Base-by-base conservation (phyloP, 2,113 vertebrate genomes). In the Plectropomus leopardus region DNA sequence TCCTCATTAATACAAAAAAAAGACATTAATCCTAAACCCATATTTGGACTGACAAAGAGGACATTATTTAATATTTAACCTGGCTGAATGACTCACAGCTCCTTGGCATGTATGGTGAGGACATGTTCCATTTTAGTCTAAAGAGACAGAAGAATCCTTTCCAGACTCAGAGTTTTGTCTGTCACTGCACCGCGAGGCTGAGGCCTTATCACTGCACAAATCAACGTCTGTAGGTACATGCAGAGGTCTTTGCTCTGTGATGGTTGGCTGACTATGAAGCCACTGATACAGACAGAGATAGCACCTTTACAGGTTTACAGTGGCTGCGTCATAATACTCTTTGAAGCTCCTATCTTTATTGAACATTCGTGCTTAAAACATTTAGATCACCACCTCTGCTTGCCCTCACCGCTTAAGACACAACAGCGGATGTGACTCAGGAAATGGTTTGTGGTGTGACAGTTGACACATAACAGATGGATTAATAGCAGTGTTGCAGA, bases 291-390 rank as follows among this genome's bases (percentile, higher is more conserved):
- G 57, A 60, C 69, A 59, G 21, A 21, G 59, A 72, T 55, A 44
- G 4, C 13, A 36, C 6, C 23, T 44, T 0, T 1, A 21, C 4
- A 11, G 2, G 0, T 45, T 42, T 36, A 14, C 71, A 19, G 53
- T 16, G 34, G 54, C 57, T 60, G 70, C 0, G 64, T 73, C 47
- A 8, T 32, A 53, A 60, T 74, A 68, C 45, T 32, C 23, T 66
- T 54, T 32, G 26, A 44, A 34, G 60, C 4, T n/a, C 7, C 64
- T 79, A 76, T 76, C 78, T 73, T 59, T 72, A 63, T 68, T 58
- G 50, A 42, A 9, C 16, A 1, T 68, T 66, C 40, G 50, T 36
- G 1, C 15, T 11, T 26, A 16, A 17, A 51, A 60, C 21, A 26
- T 51, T 50, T 57, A 65, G 60, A 65, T 24, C 44, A 57, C 30